These are phyloP conservation scores for Eira barbara DNA, from an alignment of 2,113 vertebrate species.

Conservation along the genomic window DNA sequence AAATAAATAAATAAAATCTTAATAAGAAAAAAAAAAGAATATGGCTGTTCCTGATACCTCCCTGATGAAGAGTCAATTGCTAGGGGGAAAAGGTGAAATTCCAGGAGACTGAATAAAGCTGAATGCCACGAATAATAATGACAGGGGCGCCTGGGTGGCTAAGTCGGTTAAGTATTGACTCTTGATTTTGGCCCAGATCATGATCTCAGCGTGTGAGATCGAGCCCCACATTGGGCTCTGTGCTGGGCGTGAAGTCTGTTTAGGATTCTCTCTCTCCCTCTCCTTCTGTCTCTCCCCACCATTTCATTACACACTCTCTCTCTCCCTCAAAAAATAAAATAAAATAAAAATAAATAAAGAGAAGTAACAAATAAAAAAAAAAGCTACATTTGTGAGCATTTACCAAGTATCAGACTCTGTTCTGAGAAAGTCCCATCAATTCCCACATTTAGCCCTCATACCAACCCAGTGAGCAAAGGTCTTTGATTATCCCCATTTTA, in stretches of 20 bases:
- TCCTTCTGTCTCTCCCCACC: neutral
- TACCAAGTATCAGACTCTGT: neutral
- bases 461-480: fast-evolving
- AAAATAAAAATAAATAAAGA: neutral
- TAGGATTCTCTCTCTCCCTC: neutral
- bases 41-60: constrained; percentile 54
- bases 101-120: neutral
- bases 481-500: neutral
- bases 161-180: neutral
- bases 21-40: constrained; percentile 42
- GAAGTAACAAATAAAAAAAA: neutral
- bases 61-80: constrained; percentile 45
- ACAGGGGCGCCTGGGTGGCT: neutral
- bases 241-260: neutral
- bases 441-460: neutral
- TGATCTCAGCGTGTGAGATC: neutral
- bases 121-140: neutral
- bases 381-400: neutral
- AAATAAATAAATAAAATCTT: too few species aligned
- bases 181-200: neutral
- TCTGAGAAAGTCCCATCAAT: neutral
- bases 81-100: constrained; percentile 40
- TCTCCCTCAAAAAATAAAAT: neutral
- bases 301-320: neutral
- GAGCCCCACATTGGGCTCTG: neutral